Conservation (phyloP, 2,888 invertebrate genomes). For the Chydorus sphaericus region DNA sequence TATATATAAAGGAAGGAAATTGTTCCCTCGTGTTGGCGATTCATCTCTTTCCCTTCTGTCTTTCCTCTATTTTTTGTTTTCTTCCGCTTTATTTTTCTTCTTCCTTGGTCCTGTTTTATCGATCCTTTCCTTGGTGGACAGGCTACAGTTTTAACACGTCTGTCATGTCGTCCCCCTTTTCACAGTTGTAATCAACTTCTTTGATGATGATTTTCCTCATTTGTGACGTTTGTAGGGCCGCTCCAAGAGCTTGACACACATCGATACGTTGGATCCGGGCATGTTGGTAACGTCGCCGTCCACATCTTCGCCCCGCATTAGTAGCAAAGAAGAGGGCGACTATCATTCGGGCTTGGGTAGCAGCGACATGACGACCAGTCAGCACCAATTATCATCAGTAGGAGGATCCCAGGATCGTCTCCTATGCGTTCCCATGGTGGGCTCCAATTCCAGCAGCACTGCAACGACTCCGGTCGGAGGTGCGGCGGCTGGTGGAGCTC, state of each 20-base stretch:
- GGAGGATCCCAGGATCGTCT: slow-evolving; percentile 4
- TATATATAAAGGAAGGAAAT: too few relatives aligned
- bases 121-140: not conserved
- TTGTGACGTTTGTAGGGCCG: slow-evolving; percentile 42
- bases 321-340: slow-evolving; percentile 21
- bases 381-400: not conserved
- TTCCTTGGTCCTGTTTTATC: not conserved
- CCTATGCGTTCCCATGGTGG: not conserved
- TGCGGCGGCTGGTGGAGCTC: not conserved
- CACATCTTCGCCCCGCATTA: too few relatives aligned
- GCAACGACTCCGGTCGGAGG: not conserved
- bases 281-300: slow-evolving; percentile 23
- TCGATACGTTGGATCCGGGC: slow-evolving; percentile 46
- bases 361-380: slow-evolving; percentile 9
- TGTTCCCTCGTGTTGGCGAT: not conserved
- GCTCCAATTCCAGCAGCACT: not conserved
- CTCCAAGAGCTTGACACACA: slow-evolving; percentile 54
- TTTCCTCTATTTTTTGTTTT: not conserved
- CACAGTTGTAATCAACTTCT: not conserved
- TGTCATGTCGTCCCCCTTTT: not conserved
- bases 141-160: slow-evolving; percentile 2
- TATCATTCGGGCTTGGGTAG: too few relatives aligned
- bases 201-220: too few relatives aligned
- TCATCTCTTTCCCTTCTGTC: not conserved
- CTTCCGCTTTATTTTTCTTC: not conserved